Evolutionary conservation across 2,797 vertebrate genomes (phyloP).

Genomic region (Acipenser transmontanus): DNA sequence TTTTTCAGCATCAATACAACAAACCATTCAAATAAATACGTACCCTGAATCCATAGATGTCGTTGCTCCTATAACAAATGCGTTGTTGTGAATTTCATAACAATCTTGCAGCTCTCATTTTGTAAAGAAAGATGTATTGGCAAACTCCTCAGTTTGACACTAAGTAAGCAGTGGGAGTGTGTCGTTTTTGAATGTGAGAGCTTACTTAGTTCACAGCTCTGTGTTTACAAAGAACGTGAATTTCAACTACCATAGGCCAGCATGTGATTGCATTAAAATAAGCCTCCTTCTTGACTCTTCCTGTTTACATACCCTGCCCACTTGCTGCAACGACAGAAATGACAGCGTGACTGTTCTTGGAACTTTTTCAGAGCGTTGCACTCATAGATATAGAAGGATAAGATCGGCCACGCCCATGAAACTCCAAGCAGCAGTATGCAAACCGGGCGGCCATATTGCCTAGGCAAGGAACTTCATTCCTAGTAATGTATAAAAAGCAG

Average conservation of each 20-base stretch:
- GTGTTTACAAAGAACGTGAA: background rate
- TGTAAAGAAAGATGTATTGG: constrained; percentile 1
- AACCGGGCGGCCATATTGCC: background rate
- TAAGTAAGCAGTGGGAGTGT: too few relatives aligned
- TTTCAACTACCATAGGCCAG: constrained; percentile 6
- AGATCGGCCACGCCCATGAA: background rate
- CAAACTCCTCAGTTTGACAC: background rate
- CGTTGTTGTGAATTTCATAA: background rate
- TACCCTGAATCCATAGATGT: background rate
- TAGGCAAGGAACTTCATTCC: background rate
- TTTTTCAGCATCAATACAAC: background rate
- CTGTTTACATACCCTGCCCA: constrained; percentile 6
- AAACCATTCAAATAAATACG: too few relatives aligned
- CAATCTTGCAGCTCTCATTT: background rate
- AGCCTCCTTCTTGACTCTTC: constrained; percentile 8
- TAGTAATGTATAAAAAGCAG: background rate
- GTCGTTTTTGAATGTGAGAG: background rate
- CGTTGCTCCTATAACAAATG: background rate
- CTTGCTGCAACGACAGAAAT: background rate
- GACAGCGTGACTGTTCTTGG: background rate
- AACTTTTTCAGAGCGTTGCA: background rate
- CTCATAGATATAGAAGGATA: background rate
- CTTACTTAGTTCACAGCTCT: background rate
- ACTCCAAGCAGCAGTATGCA: background rate
- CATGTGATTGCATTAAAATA: constrained; percentile 14